Evolutionary conservation across 1,140 invertebrate species (phyloP).

Genomic region (Chironomus tepperi): DNA sequence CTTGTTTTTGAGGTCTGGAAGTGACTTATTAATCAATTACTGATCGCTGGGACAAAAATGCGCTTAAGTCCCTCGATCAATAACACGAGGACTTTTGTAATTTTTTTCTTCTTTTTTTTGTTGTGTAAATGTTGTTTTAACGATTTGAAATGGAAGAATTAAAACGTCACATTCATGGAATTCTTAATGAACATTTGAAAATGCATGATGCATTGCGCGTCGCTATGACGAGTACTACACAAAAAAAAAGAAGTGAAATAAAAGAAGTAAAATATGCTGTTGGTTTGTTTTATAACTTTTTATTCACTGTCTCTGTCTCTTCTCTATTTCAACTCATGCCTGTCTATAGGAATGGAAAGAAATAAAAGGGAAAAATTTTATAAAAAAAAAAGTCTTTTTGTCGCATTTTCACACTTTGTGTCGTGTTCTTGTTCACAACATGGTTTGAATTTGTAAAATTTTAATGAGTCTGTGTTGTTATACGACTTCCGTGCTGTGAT

Average conservation of each 20-base stretch:
- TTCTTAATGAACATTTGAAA: constrained; percentile 22
- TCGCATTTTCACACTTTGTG: constrained; percentile 10
- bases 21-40: no score
- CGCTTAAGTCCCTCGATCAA: no score
- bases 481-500: background rate
- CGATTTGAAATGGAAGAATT: constrained; percentile 17
- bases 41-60: no score
- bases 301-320: no score
- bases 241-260: background rate
- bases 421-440: background rate
- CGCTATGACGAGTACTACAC: background rate
- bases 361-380: no score
- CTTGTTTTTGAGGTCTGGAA: no score
- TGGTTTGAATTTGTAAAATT: constrained; percentile 1
- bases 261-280: constrained; percentile 7
- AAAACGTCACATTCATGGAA: constrained; percentile 17
- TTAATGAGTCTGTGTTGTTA: background rate
- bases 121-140: constrained; percentile 19
- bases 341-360: no score
- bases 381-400: background rate
- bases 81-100: no score
- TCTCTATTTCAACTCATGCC: no score
- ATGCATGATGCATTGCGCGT: constrained; percentile 17
- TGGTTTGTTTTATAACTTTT: background rate
- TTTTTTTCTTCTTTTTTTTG: constrained; percentile 1